Conservation (phyloP, 2,888 invertebrate species). For the Sipha maydis region DNA sequence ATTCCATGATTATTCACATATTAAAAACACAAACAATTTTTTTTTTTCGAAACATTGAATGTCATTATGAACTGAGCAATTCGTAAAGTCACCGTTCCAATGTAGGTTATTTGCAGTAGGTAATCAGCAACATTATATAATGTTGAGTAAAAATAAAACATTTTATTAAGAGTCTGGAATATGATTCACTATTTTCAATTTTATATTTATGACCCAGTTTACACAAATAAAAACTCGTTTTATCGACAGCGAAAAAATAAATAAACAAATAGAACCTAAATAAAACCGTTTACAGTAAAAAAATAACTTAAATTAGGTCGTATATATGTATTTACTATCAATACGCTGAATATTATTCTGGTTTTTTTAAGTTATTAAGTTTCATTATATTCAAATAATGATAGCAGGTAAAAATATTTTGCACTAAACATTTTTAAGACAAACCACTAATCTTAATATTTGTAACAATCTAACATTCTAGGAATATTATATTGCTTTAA, state of each 20-base stretch:
- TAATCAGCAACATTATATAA: slow-evolving; percentile 55
- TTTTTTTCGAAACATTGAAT: slow-evolving; percentile 21
- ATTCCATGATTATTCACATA: not conserved
- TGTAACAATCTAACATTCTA: too few relatives aligned
- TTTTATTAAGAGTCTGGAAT: not conserved
- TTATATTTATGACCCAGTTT: slow-evolving; percentile 49
- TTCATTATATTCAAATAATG: not conserved
- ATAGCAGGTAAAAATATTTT: too few relatives aligned
- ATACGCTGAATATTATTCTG: not conserved
- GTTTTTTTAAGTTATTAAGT: not conserved
- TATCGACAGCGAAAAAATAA: slow-evolving; percentile 19
- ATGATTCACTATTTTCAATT: not conserved
- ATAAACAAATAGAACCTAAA: slow-evolving; percentile 3
- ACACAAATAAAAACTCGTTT: slow-evolving; percentile 48
- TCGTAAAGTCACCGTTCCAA: slow-evolving; percentile 27
- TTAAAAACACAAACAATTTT: not conserved
- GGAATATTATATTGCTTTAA: too few relatives aligned
- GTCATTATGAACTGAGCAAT: not conserved
- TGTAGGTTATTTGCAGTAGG: slow-evolving; percentile 24
- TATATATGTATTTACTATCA: not conserved
- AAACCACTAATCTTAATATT: too few relatives aligned
- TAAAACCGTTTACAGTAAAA: not conserved
- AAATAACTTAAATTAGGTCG: not conserved
- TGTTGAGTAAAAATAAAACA: slow-evolving; percentile 19
- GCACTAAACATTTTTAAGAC: too few relatives aligned